These are phyloP conservation scores for Willowsia nigromaculata DNA, from an alignment of 2,888 invertebrate genomes.

Conservation along the genomic window DNA sequence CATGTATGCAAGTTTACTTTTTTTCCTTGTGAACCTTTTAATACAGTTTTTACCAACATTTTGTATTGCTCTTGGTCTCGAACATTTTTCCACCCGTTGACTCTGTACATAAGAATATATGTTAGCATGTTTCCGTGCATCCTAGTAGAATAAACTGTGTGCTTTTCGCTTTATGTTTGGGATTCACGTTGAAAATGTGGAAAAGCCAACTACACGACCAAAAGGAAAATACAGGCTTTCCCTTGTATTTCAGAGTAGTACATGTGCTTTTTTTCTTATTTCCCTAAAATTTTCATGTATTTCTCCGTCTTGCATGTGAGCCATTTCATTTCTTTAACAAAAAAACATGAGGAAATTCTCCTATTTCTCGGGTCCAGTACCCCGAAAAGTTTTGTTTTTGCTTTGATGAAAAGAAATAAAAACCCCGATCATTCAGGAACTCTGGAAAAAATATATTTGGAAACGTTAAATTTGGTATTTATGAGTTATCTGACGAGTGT, in stretches of 20 bases:
- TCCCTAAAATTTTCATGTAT: conserved; percentile 24
- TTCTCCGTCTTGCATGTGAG: background rate
- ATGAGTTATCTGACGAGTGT: no score
- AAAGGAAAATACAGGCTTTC: background rate
- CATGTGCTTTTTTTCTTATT: conserved; percentile 49
- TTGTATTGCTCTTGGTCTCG: background rate
- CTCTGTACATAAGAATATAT: background rate
- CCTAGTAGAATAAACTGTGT: background rate
- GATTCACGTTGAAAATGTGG: conserved; percentile 22
- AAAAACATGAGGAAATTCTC: conserved; percentile 17
- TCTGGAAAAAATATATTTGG: no score
- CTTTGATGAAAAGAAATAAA: no score
- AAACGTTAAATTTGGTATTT: no score
- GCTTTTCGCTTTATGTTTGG: background rate
- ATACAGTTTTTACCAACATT: background rate
- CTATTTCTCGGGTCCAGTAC: background rate
- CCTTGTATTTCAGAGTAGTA: background rate
- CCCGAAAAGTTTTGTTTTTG: no score
- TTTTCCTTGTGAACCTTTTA: background rate
- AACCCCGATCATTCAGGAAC: no score
- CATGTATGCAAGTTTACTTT: conserved; percentile 15
- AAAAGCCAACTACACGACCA: conserved; percentile 26
- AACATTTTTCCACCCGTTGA: conserved; percentile 13
- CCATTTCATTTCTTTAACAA: conserved; percentile 28
- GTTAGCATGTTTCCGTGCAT: background rate